Percentiles rank a stretch among this genome's conserved stretches.
These are phyloP conservation scores for Orthosia cruda DNA, from an alignment of 2,888 invertebrate genomes.

Conservation along the genomic window DNA sequence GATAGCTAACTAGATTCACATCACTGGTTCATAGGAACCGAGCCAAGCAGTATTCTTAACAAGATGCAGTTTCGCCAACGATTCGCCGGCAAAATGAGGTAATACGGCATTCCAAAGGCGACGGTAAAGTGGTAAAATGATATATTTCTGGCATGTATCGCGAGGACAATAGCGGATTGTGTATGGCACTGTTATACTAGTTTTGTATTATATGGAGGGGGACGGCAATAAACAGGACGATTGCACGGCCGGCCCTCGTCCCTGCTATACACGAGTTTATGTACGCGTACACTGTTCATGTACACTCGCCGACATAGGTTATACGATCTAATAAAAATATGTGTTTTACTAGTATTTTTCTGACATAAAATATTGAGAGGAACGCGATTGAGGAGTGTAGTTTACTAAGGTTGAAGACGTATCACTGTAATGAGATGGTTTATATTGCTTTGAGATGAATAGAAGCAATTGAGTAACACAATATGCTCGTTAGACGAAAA, in stretches of 20 bases:
- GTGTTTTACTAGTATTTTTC: conserved; percentile 57
- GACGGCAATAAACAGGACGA: conserved; percentile 78
- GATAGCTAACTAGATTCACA: conserved; percentile 46
- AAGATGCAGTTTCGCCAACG: conserved; percentile 74
- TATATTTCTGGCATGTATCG: conserved; percentile 74
- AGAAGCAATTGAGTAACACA: conserved; percentile 3
- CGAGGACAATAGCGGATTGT: conserved; percentile 74
- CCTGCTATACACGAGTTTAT: conserved; percentile 56
- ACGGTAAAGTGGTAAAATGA: conserved; percentile 82
- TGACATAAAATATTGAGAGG: conserved; percentile 48
- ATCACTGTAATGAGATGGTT: conserved; percentile 3
- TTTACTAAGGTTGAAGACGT: conserved; percentile 2
- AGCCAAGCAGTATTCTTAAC: conserved; percentile 74
- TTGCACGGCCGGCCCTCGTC: conserved; percentile 73
- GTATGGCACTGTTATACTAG: conserved; percentile 76
- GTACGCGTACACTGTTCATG: conserved; percentile 53
- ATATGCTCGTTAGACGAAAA: conserved; percentile 14
- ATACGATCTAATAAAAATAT: conserved; percentile 66
- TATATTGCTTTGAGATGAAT: background rate
- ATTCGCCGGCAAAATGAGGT: conserved; percentile 73
- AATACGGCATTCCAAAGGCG: conserved; percentile 76
- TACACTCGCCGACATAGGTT: conserved; percentile 56
- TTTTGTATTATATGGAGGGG: conserved; percentile 76
- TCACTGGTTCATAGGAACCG: conserved; percentile 49
- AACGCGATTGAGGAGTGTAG: conserved; percentile 28